Base-by-base conservation (phyloP, 2,888 invertebrate genomes). In the Salpingus planirostris region DNA sequence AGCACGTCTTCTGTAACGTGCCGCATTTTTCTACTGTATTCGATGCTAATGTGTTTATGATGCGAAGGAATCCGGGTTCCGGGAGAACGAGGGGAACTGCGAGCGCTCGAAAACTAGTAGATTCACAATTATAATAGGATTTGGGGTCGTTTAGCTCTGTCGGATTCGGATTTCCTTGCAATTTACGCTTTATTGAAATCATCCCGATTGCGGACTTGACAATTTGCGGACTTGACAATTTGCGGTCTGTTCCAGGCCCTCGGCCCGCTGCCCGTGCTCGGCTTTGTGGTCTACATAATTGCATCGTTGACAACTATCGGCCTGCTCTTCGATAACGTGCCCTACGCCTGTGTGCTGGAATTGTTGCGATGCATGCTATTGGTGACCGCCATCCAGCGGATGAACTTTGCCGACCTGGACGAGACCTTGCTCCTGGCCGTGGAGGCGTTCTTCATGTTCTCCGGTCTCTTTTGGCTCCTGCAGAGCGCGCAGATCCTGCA, bases 271-370 rank as follows among this genome's bases (percentile, higher is more conserved):
- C 69, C 72, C 2, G 74, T 77, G 2, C 59, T 74, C 8, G 60
- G 69, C 27, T 72, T 73, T 51, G 73, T 78, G 0, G 38, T 69
- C 24, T 81, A 80, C 66, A 75, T 83, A 43, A 69, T 83, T 24
- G 71, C 71, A 2, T 78, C 81, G 0, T 61, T 84, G 8, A 78
- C 78, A 1, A 66, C 76, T 13, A 79, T 84, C 28, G 83, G 84
- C 1, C 71, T 83, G 69, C 57, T 84, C 5, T 77, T 84, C 47
- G 84, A 84, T 47, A 73, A 76, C 46, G 71, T 73, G 23, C 68
- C 71, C 4, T 67, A 73, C 46, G 78, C 78, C 1, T 69, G 73
- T 4, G 51, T 73, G 2, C 63, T 78, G 18, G 85, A 85, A 60
- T 68, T 80, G 1, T 39, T 72, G 2, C 70, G 84, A 6, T 84